These are phyloP conservation scores for Trachops cirrhosus DNA, from an alignment of 2,797 vertebrate species.

Conservation along the genomic window DNA sequence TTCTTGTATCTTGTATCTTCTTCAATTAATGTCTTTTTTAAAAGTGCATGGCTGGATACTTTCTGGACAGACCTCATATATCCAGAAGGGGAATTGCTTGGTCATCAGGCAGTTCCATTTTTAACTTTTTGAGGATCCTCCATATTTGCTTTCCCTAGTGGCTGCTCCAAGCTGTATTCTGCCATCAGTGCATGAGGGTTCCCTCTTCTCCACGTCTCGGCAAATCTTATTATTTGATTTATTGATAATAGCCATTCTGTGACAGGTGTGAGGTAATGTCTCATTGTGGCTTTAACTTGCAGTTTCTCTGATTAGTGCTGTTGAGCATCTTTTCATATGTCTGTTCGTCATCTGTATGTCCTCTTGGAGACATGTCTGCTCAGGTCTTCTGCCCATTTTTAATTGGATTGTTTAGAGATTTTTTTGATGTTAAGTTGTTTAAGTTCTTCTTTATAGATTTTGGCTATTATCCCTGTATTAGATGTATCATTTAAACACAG, in stretches of 20 bases:
- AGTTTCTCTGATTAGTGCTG: background rate
- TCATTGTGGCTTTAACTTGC: background rate
- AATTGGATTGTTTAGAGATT: background rate
- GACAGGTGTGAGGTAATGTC: background rate
- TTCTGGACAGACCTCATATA: background rate
- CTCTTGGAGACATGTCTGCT: background rate
- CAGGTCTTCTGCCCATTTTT: background rate
- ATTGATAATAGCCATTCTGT: background rate
- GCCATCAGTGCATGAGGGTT: background rate
- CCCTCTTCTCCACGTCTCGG: background rate
- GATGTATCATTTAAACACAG: background rate
- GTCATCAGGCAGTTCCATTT: background rate
- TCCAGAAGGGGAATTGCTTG: background rate
- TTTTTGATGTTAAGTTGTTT: background rate
- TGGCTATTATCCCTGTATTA: background rate
- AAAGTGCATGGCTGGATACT: background rate
- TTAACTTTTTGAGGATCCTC: background rate
- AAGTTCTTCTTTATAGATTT: background rate
- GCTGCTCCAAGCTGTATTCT: background rate
- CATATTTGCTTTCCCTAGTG: background rate
- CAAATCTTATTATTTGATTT: background rate
- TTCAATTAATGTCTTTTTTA: background rate
- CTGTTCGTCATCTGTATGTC: background rate
- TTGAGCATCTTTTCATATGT: background rate
- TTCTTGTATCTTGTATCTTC: background rate